Base-by-base conservation (phyloP, 2,888 invertebrate genomes). In the Drosophila phalerata region DNA sequence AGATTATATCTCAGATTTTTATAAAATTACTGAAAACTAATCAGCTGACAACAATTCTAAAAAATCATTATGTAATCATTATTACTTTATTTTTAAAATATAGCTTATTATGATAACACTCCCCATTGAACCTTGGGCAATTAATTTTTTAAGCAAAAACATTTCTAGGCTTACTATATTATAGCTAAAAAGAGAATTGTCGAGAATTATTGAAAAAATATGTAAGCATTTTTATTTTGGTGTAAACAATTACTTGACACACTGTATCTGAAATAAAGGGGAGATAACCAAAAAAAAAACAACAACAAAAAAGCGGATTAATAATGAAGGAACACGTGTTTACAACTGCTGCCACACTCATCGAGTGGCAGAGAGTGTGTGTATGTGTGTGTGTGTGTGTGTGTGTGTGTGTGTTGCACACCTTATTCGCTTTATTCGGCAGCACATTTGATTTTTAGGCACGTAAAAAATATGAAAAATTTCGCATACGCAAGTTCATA, bases 381-480 rank as follows among this genome's bases (percentile, higher is more conserved):
- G 10, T 11, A 4, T 17, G 30, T 38, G 48, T 15, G 25, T 40
- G 43, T 40, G 40, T 9, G 30, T 17, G 40, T 17, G 13, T 34
- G 19, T 10, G 40, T 17, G 37, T 38, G 48, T 15, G 25, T 40
- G 53, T 40, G 40, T 11, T 17, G 28, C 51, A 43, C 60, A 68
- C 57, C 76, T 74, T 58, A 22, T 49, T 22, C 64, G 55, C 49
- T 66, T 70, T 51, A 47, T 49, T 11, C 64, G 45, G 34, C 51
- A 58, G 37, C 64, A 77, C 77, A 77, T 73, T 82, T 75, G 68
- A 64, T 69, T 71, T 78, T 78, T 69, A 63, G 79, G 87, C 84
- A 84, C 84, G 87, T 87, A 84, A 74, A 87, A 84, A 79, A 84
- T 87, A 76, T 87, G 87, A 79, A 73, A 75, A 85, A 79, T 87